Evolutionary conservation across 2,797 vertebrate genomes (phyloP).

Genomic region (Vireo griseus): DNA sequence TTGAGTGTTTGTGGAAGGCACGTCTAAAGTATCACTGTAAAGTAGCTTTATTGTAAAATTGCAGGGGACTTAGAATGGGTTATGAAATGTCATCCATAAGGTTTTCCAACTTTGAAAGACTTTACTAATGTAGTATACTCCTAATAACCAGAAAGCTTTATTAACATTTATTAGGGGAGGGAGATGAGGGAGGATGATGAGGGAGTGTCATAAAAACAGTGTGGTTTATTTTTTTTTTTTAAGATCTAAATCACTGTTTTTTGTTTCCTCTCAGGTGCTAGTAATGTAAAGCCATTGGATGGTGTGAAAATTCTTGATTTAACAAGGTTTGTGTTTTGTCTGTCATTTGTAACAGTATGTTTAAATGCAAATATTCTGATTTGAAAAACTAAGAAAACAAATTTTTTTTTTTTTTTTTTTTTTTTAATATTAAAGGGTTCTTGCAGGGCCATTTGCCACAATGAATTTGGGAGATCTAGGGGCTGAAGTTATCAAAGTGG

Average conservation of each 20-base stretch:
- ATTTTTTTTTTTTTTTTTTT: background rate
- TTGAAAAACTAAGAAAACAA: background rate
- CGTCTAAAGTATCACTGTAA: background rate
- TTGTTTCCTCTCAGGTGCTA: constrained; percentile 66
- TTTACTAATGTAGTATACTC: background rate
- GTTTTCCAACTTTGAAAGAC: background rate
- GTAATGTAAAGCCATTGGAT: constrained; percentile 77
- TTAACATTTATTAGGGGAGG: background rate
- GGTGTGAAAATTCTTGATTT: constrained; percentile 88
- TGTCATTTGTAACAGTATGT: background rate
- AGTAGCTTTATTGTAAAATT: background rate
- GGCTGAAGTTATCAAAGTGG: constrained; percentile 94
- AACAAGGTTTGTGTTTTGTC: constrained; percentile 80
- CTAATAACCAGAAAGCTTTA: background rate
- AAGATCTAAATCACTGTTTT: constrained; percentile 5
- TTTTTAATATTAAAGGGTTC: constrained; percentile 76
- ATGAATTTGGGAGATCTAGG: constrained; percentile 96
- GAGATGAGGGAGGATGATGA: background rate
- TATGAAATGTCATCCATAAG: background rate
- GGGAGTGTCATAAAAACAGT: background rate
- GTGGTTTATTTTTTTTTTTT: background rate
- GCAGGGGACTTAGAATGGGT: background rate
- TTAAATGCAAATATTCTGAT: background rate
- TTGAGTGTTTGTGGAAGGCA: background rate
- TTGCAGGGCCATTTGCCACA: constrained; percentile 93